Evolutionary conservation across 64 coral and sea anemone species (phyloP), one percentile per base, ranked within the genome.

Genomic region (Catalaphyllia jardinei): DNA sequence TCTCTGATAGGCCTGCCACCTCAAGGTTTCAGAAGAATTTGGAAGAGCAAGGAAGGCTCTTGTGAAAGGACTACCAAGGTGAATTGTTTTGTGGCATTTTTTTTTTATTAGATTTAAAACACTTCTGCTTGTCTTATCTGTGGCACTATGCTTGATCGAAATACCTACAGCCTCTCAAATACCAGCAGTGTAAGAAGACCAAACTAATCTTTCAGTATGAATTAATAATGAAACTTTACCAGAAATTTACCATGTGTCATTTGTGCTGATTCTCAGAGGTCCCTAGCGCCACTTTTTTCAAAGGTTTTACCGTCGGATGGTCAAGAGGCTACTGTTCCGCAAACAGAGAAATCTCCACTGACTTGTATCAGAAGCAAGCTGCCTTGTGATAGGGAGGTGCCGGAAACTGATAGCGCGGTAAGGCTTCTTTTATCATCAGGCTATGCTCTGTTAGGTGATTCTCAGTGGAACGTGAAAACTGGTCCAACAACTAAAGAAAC

Each of bases 21-120:
- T 38, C 89, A 91, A 76, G 79, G 89, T 20, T 91, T 83, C n/a
- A 91, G 35, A 73, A 55, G 89, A 91, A 52, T 85, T 71, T 71
- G 62, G 81, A 85, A 85, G 39, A 38, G 3, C 8, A 85, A 71
- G 33, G 81, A 85, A 42, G 20, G 27, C 39, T 10, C 62, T 85
- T 25, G 62, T 20, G 81, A 85, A 38, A 85, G 61, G 27, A 42
- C n/a, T 4, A 71, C 62, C 22, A 85, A 85, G 81, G 81, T 85
- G 30, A 67, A 35, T 18, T 65, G 13, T 4, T 11, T 52, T 77
- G 22, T n/a, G 20, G n/a, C 1, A 51, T 11, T 69, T 10, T 57
- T 57, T n/a, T 0, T 2, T 12, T 57, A 12, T 57, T 57, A 14
- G 54, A 12, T 57, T 57, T 57, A 57, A 57, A 57, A 46, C 42